These are phyloP conservation scores for Drosophila mercatorum DNA, from an alignment of 2,888 invertebrate species.

Conservation along the genomic window DNA sequence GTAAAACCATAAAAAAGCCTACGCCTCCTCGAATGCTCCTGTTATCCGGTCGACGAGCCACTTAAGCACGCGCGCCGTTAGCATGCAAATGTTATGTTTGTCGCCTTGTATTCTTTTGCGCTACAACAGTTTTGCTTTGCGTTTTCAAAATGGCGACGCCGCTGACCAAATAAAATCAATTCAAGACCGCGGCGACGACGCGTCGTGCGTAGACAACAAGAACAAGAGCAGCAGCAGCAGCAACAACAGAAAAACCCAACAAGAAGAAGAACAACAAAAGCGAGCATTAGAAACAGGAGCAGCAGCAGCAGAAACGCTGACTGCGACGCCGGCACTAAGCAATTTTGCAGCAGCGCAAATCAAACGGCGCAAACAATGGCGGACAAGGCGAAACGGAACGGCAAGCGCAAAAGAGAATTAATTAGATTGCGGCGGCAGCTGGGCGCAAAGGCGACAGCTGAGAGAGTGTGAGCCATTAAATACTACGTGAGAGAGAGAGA, in stretches of 20 bases:
- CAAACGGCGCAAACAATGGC: conserved; percentile 61
- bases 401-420: conserved; percentile 67
- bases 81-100: conserved; percentile 30
- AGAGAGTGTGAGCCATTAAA: conserved; percentile 34
- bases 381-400: conserved; percentile 40
- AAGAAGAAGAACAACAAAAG: conserved; percentile 13
- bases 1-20: conserved; percentile 15
- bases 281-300: conserved; percentile 36
- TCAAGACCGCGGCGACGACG: conserved; percentile 34
- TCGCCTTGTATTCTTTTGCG: conserved; percentile 20
- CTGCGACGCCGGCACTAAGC: conserved; percentile 33
- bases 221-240: conserved; percentile 27
- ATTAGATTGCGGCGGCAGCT: conserved; percentile 78
- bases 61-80: conserved; percentile 62
- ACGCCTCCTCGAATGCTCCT: neutral
- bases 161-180: conserved; percentile 58
- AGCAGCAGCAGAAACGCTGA: conserved; percentile 35
- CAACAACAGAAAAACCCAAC: neutral
- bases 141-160: conserved; percentile 70
- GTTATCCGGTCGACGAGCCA: conserved; percentile 40
- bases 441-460: conserved; percentile 59
- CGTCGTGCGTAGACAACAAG: conserved; percentile 51
- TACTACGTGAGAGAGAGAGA: conserved; percentile 1
- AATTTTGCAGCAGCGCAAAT: conserved; percentile 57
- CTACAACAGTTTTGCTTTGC: conserved; percentile 10